Evolutionary conservation across 2,797 vertebrate genomes (phyloP).

Genomic region (Spinibarbus caldwelli): DNA sequence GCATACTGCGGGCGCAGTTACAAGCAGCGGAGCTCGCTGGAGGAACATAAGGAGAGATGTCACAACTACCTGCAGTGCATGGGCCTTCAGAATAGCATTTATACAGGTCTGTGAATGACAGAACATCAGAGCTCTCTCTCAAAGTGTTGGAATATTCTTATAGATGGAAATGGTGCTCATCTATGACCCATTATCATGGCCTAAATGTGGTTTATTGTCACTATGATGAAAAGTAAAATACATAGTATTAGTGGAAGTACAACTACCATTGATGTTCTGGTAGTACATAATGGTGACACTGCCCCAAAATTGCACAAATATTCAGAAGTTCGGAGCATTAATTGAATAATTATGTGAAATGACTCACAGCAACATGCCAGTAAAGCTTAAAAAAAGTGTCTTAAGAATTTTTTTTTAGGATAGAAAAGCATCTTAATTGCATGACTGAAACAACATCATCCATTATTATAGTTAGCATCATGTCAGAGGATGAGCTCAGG

Average conservation of each 20-base stretch:
- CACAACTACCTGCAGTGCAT: slow-evolving; percentile 98
- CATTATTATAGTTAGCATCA: not conserved
- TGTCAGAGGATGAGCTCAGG: slow-evolving; percentile 28
- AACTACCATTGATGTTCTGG: not conserved
- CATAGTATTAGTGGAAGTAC: not conserved
- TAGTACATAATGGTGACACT: not conserved
- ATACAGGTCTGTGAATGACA: slow-evolving; percentile 84
- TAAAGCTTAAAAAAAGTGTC: not conserved
- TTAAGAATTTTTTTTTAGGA: not conserved
- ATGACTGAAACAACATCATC: not conserved
- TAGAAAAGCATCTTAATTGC: not conserved
- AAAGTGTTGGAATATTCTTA: not conserved
- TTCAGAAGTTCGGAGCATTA: not conserved
- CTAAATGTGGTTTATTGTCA: slow-evolving; percentile 6
- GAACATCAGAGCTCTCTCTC: slow-evolving; percentile 6
- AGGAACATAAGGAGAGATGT: slow-evolving; percentile 98
- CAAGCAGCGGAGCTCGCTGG: slow-evolving; percentile 97
- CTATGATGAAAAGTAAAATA: not conserved
- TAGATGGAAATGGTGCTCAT: not conserved
- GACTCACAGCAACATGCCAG: not conserved
- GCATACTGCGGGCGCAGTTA: slow-evolving; percentile 98
- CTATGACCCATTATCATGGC: not conserved
- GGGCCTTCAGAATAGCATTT: slow-evolving; percentile 92
- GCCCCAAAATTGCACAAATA: too few species aligned
- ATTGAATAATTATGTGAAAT: not conserved